These are phyloP conservation scores for Bembecia ichneumoniformis DNA, from an alignment of 2,888 invertebrate species.

Conservation along the genomic window DNA sequence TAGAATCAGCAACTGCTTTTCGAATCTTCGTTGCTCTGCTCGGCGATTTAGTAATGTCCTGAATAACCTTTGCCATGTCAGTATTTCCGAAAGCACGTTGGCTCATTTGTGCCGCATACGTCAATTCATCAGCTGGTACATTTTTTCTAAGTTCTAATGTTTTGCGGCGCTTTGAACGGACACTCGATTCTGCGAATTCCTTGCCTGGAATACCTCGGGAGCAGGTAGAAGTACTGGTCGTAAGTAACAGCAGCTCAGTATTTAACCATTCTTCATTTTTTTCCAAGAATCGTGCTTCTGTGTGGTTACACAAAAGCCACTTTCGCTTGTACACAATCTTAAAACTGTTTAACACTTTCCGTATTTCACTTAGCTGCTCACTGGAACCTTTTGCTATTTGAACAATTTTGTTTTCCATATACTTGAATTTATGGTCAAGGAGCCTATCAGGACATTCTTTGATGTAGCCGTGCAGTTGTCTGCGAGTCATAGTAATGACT, in stretches of 20 bases:
- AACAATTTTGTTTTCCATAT: no score
- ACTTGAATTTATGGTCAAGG: no score
- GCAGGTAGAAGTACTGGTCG: background rate
- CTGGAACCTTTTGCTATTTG: no score
- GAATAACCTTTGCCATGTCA: constrained; percentile 7
- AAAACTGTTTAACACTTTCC: no score
- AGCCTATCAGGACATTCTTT: no score
- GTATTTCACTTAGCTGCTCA: no score
- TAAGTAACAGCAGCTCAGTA: no score
- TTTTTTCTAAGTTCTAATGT: constrained; percentile 8
- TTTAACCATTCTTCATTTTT: background rate
- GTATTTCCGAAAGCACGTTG: constrained; percentile 4
- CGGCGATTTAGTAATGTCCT: constrained; percentile 7
- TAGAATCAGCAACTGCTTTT: constrained; percentile 1
- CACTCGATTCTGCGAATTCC: constrained; percentile 10
- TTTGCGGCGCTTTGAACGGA: constrained; percentile 11
- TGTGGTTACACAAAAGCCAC: no score
- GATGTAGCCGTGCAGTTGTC: no score
- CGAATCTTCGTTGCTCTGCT: constrained; percentile 7
- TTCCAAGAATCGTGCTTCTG: background rate
- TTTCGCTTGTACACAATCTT: no score
- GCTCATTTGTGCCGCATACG: constrained; percentile 7
- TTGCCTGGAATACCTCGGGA: constrained; percentile 9
- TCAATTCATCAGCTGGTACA: constrained; percentile 1
- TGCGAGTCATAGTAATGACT: no score